Conservation (phyloP, 2,888 invertebrate species). For the Melanostoma scalare region DNA sequence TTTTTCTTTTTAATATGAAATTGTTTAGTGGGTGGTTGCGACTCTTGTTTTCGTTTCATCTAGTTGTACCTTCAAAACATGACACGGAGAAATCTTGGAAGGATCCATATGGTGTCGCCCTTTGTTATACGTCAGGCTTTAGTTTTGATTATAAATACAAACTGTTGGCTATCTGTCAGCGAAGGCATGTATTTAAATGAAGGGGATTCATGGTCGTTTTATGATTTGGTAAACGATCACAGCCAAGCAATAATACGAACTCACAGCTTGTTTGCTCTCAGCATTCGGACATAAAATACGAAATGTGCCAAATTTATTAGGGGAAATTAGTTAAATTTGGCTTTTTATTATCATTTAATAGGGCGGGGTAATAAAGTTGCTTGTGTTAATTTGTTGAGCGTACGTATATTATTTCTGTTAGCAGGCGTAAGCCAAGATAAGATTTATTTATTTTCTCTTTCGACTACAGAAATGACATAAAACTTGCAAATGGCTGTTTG, state of each 20-base stretch:
- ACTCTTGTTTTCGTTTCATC: constrained; percentile 47
- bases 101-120: constrained; percentile 40
- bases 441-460: too few relatives aligned
- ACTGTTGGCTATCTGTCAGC: constrained; percentile 7
- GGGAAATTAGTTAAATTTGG: constrained; percentile 69
- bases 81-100: constrained; percentile 54
- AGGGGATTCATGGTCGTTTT: constrained; percentile 34
- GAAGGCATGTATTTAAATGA: constrained; percentile 8
- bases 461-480: too few relatives aligned
- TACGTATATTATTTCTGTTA: neutral
- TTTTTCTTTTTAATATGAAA: constrained; percentile 8
- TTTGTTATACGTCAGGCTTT: constrained; percentile 8
- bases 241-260: constrained; percentile 24
- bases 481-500: too few relatives aligned
- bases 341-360: constrained; percentile 67
- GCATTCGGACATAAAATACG: constrained; percentile 16
- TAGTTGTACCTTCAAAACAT: constrained; percentile 29
- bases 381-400: constrained; percentile 52
- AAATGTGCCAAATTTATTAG: constrained; percentile 52
- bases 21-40: constrained; percentile 10
- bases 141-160: constrained; percentile 32
- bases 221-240: constrained; percentile 62
- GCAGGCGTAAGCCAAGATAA: too few relatives aligned
- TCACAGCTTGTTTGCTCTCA: constrained; percentile 22
- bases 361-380: constrained; percentile 58